Evolutionary conservation across 23 tunicate species (phyloP).

Genomic region (Oikopleura dioica): DNA sequence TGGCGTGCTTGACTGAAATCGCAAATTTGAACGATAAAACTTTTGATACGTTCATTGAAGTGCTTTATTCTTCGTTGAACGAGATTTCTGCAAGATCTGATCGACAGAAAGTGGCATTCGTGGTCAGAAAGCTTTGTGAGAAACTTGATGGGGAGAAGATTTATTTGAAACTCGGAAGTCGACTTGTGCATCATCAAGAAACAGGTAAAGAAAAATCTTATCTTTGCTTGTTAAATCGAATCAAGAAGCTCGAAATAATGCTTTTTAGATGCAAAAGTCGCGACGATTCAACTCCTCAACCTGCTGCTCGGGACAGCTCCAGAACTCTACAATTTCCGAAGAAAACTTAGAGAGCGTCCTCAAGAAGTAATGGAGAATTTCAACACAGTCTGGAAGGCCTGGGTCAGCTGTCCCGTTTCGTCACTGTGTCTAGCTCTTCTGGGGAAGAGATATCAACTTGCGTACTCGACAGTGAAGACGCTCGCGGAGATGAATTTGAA

Average conservation of each 20-base stretch:
- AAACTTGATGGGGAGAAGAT: neutral
- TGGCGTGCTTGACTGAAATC: neutral
- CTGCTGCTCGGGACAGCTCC: neutral
- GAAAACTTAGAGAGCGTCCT: neutral
- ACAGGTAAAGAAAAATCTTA: too few species aligned
- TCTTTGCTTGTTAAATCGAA: neutral
- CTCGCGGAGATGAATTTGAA: slow-evolving; percentile 42
- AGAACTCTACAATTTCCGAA: neutral
- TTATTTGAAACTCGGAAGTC: too few species aligned
- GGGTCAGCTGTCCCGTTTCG: neutral
- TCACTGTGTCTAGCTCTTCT: neutral
- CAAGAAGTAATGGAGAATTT: neutral
- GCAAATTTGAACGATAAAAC: neutral
- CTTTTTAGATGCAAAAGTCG: neutral
- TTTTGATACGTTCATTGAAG: neutral
- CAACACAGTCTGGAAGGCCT: neutral
- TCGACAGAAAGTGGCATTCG: neutral
- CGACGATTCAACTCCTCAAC: neutral
- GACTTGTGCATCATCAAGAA: too few species aligned
- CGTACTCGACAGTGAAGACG: neutral
- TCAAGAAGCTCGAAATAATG: neutral
- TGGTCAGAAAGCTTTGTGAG: neutral
- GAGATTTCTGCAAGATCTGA: neutral
- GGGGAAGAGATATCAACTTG: neutral
- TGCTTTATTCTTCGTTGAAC: neutral